phyloP scores from a whole-genome alignment of 2,888 invertebrate genomes.

The Apodemia zela region DNA sequence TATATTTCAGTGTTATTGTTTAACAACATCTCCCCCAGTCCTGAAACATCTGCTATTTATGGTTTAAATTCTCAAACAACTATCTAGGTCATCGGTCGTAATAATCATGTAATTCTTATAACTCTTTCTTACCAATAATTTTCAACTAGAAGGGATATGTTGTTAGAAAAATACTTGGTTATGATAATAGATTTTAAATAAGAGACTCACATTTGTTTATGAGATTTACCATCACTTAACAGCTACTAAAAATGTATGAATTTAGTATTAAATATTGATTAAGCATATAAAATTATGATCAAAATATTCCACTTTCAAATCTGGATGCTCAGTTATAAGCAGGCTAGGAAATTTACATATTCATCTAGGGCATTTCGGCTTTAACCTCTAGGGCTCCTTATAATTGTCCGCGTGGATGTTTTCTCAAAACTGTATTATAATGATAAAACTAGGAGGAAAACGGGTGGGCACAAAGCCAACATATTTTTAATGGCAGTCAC shows the following conservation, averaged over 20 bases:
- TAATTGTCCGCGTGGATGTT: constrained; percentile 61
- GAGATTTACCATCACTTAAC: constrained; percentile 26
- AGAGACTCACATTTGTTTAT: constrained; percentile 26
- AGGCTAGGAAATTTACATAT: constrained; percentile 48
- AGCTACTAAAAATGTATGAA: constrained; percentile 6
- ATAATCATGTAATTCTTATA: too few relatives aligned
- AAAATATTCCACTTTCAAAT: constrained; percentile 30
- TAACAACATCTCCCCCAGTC: too few relatives aligned
- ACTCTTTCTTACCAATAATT: too few relatives aligned
- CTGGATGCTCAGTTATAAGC: constrained; percentile 33
- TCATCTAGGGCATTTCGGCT: constrained; percentile 51
- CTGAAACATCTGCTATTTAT: too few relatives aligned
- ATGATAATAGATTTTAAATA: background rate
- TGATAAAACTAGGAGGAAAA: constrained; percentile 67
- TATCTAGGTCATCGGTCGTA: background rate
- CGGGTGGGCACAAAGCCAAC: constrained; percentile 79
- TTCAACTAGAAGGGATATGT: background rate
- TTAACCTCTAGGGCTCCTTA: constrained; percentile 64
- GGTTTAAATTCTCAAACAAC: too few relatives aligned
- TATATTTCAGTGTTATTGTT: too few relatives aligned
- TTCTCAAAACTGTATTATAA: constrained; percentile 56
- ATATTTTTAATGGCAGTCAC: constrained; percentile 68
- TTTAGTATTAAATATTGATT: background rate
- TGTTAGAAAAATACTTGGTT: background rate
- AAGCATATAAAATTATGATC: constrained; percentile 13